These are phyloP conservation scores for Cecidostiba fungosa DNA, from an alignment of 2,888 invertebrate species.

Conservation along the genomic window DNA sequence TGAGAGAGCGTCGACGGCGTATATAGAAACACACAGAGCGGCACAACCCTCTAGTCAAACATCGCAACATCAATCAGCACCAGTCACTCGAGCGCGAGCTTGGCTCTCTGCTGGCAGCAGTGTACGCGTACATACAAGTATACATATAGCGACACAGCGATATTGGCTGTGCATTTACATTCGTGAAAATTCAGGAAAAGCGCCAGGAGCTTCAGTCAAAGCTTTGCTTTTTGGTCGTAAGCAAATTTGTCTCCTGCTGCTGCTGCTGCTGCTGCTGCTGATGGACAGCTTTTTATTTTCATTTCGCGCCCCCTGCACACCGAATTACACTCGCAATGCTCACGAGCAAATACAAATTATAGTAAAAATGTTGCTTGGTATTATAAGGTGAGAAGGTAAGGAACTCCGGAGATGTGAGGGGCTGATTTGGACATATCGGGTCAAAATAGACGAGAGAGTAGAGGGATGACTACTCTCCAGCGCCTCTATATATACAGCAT, in stretches of 20 bases:
- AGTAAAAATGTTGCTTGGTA: no score
- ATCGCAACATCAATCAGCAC: conserved; percentile 80
- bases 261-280: no score
- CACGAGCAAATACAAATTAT: no score
- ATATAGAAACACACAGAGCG: conserved; percentile 65
- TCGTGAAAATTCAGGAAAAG: conserved; percentile 61
- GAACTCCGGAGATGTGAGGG: no score
- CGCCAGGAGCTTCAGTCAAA: conserved; percentile 23
- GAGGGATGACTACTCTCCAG: no score
- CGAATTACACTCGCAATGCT: no score
- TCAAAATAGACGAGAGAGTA: no score
- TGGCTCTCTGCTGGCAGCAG: conserved; percentile 56
- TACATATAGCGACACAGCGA: conserved; percentile 68
- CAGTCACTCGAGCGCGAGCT: conserved; percentile 77
- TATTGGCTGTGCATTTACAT: conserved; percentile 77
- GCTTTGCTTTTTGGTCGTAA: conserved; percentile 47
- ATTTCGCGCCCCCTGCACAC: neutral
- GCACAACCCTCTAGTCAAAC: conserved; percentile 80
- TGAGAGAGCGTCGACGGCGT: neutral
- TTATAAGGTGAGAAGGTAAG: no score
- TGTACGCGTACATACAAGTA: neutral
- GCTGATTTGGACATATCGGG: no score
- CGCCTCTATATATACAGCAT: no score
- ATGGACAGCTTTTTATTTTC: no score
- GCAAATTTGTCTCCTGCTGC: conserved; percentile 48